Evolutionary conservation across 2,113 vertebrate species (phyloP), one percentile per base, ranked within the genome.

Genomic region (Pandion haliaetus): DNA sequence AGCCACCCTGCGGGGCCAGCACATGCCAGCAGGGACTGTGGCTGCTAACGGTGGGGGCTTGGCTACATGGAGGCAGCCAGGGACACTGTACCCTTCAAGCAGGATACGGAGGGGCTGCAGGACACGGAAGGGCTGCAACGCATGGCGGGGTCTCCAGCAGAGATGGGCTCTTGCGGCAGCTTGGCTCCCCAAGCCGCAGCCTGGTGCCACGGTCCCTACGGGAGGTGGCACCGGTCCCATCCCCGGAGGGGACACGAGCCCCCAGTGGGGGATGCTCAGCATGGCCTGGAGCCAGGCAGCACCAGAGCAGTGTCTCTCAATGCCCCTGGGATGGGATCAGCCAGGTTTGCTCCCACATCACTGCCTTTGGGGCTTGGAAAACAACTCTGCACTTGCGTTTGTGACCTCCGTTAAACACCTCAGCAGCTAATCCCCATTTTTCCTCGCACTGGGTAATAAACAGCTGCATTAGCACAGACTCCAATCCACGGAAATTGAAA

Each of bases 401-500:
- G 96, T 97, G 97, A 97, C 97, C 96, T 93, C 80, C 5, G 34
- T 94, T 96, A 97, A 97, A 89, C 94, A 95, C 95, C 92, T 92
- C 87, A 40, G 86, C 95, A 82, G 94, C 93, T 97, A 97, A 97
- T 96, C 93, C 95, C 82, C 72, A n/a, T 92, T 95, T 78, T 90
- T 59, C 70, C 94, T 93, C 8, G 44, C 5, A 7, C 91, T 70
- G 96, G 91, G 97, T 98, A 97, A 97, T 97, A 97, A 97, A 96
- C 94, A 97, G 97, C 93, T 91, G 97, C 97, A 94, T 97, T 98
- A 98, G 91, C 91, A 91, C 79, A 86, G 91, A 54, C 94, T 95
- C 96, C 97, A 96, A 97, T 97, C 96, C 91, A 9, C 70, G 63
- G 96, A 97, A 98, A 97, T 95, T 97, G 96, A 98, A 98, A 98